Percentiles rank a stretch among this genome's conserved stretches.
Evolutionary conservation across 2,797 vertebrate species (phyloP).

Genomic region (Cirrhinus mrigala): DNA sequence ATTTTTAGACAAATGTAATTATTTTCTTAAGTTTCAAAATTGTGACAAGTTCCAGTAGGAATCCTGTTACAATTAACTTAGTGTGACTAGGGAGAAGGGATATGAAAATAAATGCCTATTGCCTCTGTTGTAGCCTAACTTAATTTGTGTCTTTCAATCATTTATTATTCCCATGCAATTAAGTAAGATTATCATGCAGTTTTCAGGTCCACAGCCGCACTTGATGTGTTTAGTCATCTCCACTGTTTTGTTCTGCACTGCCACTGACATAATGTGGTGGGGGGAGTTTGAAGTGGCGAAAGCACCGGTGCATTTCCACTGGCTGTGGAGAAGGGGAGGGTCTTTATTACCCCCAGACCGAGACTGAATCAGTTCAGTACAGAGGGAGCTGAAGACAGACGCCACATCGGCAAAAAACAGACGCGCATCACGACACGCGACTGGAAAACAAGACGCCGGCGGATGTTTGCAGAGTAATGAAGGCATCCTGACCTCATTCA

Average conservation of each 20-base stretch:
- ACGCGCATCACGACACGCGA: neutral
- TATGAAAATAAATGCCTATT: neutral
- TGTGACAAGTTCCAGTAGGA: too few relatives aligned
- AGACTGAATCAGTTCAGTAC: conserved; percentile 73
- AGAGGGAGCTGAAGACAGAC: conserved; percentile 68
- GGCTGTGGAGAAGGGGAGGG: conserved; percentile 63
- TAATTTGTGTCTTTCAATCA: neutral
- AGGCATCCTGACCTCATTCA: neutral
- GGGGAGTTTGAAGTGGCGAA: neutral
- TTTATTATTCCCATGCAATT: too few relatives aligned
- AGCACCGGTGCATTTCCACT: neutral
- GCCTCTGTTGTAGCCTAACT: neutral
- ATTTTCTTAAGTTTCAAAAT: too few relatives aligned
- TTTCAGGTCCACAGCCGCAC: neutral
- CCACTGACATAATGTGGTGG: neutral
- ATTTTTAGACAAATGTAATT: too few relatives aligned
- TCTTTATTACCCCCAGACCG: conserved; percentile 51
- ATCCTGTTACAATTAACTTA: neutral
- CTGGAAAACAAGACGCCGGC: neutral
- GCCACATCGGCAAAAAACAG: conserved; percentile 55
- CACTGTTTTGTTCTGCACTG: neutral
- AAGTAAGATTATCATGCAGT: too few relatives aligned
- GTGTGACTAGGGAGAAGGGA: too few relatives aligned
- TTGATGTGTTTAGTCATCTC: neutral
- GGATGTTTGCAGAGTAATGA: neutral